Evolutionary conservation across 2,888 invertebrate genomes (phyloP), one percentile per base, ranked within the genome.

Genomic region (Aphidoletes aphidimyza): DNA sequence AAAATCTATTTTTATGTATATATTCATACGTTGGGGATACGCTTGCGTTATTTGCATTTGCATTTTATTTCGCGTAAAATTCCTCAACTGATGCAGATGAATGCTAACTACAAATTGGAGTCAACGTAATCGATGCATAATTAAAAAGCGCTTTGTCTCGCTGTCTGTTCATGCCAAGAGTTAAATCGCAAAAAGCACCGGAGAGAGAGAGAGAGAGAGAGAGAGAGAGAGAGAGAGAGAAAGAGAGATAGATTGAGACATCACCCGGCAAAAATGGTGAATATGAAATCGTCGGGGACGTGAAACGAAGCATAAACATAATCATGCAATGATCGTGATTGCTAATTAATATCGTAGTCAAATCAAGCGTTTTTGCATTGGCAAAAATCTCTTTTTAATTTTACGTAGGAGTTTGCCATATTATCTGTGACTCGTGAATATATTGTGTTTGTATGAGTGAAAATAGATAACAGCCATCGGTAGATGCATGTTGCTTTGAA

Each of bases 101-200:
- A 69, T 69, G 69, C 69, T 69, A 69, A 69, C 69, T 69, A 69
- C 69, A 69, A 69, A 69, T 69, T 69, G 34, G 34, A 69, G 69
- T 69, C 69, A 30, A 69, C 69, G 69, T 69, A 69, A 69, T 69
- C 69, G 69, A 69, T 69, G 30, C 69, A 69, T 69, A 69, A 69
- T 69, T 69, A 69, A 69, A 69, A 69, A 30, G 69, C 34, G 69
- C 69, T 69, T 69, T 69, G 69, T 69, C 69, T 69, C 69, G 69
- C 17, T 69, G 69, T 69, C 69, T 69, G 69, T 69, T 69, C 14
- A 30, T 69, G 34, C 69, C 69, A 69, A 22, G 19, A 69, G 69
- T 69, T 69, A 69, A 54, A 69, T 26, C 11, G 69, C 69, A 69
- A 69, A 69, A 69, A 69, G 14, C 69, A 69, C 36, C 81, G 37